A percentile compares a stretch with the other conserved stretches of the same genome.
Evolutionary conservation across 2,113 vertebrate genomes (phyloP).

Genomic region (Mastomys natalensis): DNA sequence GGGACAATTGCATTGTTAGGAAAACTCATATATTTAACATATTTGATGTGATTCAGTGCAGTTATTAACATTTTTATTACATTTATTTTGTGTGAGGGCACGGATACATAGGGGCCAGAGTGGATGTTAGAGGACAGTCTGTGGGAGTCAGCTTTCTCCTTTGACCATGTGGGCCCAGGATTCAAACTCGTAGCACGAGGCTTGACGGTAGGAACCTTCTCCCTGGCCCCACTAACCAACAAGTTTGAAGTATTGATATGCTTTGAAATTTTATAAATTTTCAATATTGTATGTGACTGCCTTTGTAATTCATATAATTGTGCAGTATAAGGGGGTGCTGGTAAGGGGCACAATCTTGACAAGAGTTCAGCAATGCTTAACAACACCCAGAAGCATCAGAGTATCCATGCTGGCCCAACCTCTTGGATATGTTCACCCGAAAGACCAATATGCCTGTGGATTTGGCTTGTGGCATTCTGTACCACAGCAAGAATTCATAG

Average conservation of each 20-base stretch:
- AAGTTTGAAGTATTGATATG: conserved; percentile 10
- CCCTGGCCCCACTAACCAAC: neutral
- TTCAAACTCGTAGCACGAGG: neutral
- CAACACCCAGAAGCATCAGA: neutral
- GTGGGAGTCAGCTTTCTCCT: neutral
- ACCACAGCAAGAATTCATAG: neutral
- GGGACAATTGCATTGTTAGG: neutral
- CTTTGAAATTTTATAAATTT: neutral
- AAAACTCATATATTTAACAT: conserved; percentile 32
- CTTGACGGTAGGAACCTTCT: neutral
- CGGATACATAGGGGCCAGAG: neutral
- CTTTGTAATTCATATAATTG: conserved; percentile 17
- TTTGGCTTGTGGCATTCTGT: neutral
- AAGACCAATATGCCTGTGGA: neutral
- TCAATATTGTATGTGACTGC: neutral
- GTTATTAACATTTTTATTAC: neutral
- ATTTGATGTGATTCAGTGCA: neutral
- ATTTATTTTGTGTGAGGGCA: neutral
- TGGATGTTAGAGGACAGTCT: neutral
- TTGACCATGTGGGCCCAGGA: neutral
- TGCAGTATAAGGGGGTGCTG: neutral
- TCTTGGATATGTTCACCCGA: neutral
- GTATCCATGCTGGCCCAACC: neutral
- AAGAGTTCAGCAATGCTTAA: neutral
- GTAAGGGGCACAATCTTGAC: neutral